Percentiles rank a stretch among this genome's conserved stretches.
Conservation (phyloP, 2,888 invertebrate species). For the Hecatera dysodea region DNA sequence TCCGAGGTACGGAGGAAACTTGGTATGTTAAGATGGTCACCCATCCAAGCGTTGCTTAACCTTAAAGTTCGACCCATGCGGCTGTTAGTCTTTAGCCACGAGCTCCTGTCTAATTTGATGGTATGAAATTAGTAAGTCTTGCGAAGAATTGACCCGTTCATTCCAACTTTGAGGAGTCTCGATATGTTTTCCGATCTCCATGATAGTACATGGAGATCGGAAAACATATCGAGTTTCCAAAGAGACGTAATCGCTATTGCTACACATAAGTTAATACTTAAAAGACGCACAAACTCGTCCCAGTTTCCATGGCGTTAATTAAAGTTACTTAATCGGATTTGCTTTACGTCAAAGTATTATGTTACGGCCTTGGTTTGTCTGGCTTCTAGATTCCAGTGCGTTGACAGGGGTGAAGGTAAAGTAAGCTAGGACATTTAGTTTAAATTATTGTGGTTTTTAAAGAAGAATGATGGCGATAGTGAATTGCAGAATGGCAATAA, state of each 20-base stretch:
- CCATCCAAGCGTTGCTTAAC: too few species aligned
- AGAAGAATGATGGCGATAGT: not conserved
- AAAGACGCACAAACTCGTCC: constrained; percentile 19
- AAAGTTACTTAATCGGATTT: constrained; percentile 55
- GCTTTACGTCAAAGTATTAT: constrained; percentile 60
- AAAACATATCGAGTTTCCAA: too few species aligned
- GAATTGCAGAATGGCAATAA: not conserved
- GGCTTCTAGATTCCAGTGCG: constrained; percentile 44
- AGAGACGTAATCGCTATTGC: constrained; percentile 26
- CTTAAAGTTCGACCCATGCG: too few species aligned
- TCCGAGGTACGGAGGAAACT: too few species aligned
- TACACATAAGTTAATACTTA: constrained; percentile 1
- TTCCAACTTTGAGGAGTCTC: too few species aligned
- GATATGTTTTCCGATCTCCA: constrained; percentile 46
- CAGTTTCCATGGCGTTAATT: constrained; percentile 42
- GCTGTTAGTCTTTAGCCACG: too few species aligned
- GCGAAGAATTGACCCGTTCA: too few species aligned
- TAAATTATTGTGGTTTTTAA: not conserved
- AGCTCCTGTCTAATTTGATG: too few species aligned
- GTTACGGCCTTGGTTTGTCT: constrained; percentile 54
- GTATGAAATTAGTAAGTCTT: too few species aligned
- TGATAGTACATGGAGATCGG: too few species aligned
- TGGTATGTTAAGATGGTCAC: too few species aligned
- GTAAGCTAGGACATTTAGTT: not conserved
- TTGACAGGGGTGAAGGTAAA: not conserved